phyloP scores from a whole-genome alignment of 2,113 vertebrate species.

The Melanotaenia duboulayi region DNA sequence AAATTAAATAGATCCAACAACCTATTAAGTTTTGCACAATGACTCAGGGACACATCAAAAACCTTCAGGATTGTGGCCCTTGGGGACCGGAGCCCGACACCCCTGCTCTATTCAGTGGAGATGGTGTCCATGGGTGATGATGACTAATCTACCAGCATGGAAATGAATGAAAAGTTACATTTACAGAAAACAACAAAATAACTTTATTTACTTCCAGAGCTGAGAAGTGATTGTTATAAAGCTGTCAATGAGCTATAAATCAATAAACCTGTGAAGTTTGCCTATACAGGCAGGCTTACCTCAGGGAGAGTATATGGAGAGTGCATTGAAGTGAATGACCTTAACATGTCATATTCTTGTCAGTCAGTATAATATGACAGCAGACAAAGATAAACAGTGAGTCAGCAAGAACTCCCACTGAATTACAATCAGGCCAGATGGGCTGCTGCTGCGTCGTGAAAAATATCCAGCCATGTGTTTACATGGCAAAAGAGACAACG shows the following conservation, averaged over 20 bases:
- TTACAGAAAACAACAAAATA: not conserved
- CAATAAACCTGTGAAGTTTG: conserved; percentile 38
- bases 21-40: no score
- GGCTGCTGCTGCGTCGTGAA: conserved; percentile 65
- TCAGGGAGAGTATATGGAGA: conserved; percentile 26
- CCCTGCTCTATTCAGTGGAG: conserved; percentile 12
- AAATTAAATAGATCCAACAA: no score
- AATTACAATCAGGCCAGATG: conserved; percentile 74
- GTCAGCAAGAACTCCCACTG: conserved; percentile 73
- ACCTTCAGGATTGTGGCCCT: no score
- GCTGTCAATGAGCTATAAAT: conserved; percentile 45
- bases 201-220: conserved; percentile 1
- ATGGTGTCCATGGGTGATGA: not conserved
- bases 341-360: conserved; percentile 57
- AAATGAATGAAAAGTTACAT: not conserved
- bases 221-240: conserved; percentile 24
- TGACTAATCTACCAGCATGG: not conserved
- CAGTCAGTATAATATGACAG: conserved; percentile 61
- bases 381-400: conserved; percentile 65
- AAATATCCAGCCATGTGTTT: conserved; percentile 43
- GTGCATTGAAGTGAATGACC: conserved; percentile 44
- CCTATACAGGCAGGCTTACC: conserved; percentile 37
- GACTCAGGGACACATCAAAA: no score
- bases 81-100: no score
- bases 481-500: conserved; percentile 8